Base-by-base conservation (phyloP, 2,113 vertebrate species). In the Gobiocypris rarus region DNA sequence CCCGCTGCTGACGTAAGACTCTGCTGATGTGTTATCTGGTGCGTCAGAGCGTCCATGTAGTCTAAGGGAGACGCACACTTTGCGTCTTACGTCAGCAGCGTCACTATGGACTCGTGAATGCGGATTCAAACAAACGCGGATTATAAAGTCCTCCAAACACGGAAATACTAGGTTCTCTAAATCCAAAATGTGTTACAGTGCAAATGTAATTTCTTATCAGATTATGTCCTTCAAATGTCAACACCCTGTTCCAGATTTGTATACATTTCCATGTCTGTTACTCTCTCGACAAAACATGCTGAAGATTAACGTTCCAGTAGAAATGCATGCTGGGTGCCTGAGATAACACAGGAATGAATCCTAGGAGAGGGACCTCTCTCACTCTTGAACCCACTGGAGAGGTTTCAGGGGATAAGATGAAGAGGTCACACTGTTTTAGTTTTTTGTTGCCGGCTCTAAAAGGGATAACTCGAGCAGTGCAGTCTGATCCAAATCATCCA, bases 281-380 rank as follows among this genome's bases (percentile, higher is more conserved):
- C 31, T 69, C 17, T 67, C 45, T 38, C 28, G 45, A 50, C 17
- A 69, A n/a, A 14, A 41, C 48, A 38, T 70, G 48, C 11, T 48
- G n/a, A n/a, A 48, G 45, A 54, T 70, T 14, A 82, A 82, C 24
- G 26, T 82, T 82, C 65, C 31, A 70, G 48, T 24, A 52, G 65
- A 38, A 65, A 31, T 50, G 9, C 65, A 41, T 56, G 45, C 65
- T 71, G 65, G 48, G 28, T 41, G 19, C 45, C 50, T 69, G 63
- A 70, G 80, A 56, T 41, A 82, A 81, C 9, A 67, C 26, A 34
- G 61, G 26, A 52, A 67, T 81, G 61, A 70, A 82, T 56, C 48
- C 26, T 54, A 31, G 19, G 80, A 70, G 65, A 70, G 65, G 48
- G 48, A 52, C 28, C 13, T 34, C 19, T 54, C 31, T 71, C 63